A percentile compares a stretch with the other conserved stretches of the same genome.
phyloP scores from a whole-genome alignment of 2,797 vertebrate genomes.

The Squalus acanthias region DNA sequence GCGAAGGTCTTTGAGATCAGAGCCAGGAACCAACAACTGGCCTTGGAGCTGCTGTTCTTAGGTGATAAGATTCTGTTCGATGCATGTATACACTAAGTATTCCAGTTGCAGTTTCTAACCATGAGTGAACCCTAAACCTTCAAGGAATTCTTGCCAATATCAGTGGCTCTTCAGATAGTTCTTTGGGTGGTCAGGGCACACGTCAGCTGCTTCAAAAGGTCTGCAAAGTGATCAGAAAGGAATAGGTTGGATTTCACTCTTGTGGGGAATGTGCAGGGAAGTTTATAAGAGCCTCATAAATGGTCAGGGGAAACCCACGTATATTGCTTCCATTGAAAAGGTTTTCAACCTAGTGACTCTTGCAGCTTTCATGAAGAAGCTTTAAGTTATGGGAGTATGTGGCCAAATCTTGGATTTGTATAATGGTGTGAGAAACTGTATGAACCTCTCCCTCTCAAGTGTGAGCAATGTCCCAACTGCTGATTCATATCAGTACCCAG shows the following conservation, averaged over 20 bases:
- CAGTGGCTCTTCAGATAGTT: background rate
- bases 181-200: background rate
- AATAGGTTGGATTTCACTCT: too few relatives aligned
- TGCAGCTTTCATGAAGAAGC: background rate
- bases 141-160: background rate
- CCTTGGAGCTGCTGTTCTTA: background rate
- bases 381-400: background rate
- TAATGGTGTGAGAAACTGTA: background rate
- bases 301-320: background rate
- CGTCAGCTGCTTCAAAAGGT: background rate
- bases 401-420: background rate
- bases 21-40: background rate
- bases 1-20: background rate
- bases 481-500: background rate
- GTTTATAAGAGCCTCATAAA: background rate
- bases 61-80: background rate
- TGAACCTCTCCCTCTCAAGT: background rate
- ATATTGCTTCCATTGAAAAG: background rate
- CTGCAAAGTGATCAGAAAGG: background rate
- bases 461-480: background rate
- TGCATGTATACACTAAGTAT: background rate
- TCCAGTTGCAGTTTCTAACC: too few relatives aligned
- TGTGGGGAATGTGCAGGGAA: background rate
- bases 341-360: background rate
- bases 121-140: background rate